phyloP scores from a whole-genome alignment of 1,140 invertebrate species.

The Conopomorpha cramerella region DNA sequence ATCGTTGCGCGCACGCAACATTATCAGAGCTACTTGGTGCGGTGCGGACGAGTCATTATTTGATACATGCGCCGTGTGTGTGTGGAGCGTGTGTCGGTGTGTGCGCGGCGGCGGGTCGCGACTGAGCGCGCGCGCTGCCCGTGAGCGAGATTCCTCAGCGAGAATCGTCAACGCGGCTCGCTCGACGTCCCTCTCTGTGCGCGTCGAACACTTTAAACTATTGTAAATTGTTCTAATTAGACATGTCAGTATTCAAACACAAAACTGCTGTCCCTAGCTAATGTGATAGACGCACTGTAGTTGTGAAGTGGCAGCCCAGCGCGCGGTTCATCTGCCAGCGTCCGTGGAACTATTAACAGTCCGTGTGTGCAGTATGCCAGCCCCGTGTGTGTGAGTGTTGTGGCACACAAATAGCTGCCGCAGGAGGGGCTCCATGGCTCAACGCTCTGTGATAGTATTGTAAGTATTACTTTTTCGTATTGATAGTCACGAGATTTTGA shows the following conservation, averaged over 20 bases:
- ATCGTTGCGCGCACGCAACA: no score
- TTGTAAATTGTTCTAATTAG: slow-evolving; percentile 57
- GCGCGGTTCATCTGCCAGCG: slow-evolving; percentile 4
- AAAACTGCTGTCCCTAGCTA: slow-evolving; percentile 39
- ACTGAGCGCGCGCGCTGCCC: slow-evolving; percentile 37
- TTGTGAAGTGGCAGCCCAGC: slow-evolving; percentile 21
- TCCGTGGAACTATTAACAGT: background rate
- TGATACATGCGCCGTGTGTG: no score
- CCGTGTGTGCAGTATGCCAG: slow-evolving; percentile 28
- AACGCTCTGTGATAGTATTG: slow-evolving; percentile 38
- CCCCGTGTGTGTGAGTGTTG: slow-evolving; percentile 41
- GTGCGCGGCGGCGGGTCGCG: slow-evolving; percentile 43
- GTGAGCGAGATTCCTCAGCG: slow-evolving; percentile 31
- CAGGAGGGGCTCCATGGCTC: slow-evolving; percentile 43
- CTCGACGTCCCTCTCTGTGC: slow-evolving; percentile 38
- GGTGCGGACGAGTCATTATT: no score
- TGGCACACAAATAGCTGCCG: slow-evolving; percentile 48
- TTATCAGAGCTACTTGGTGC: no score
- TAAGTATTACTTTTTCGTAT: slow-evolving; percentile 23
- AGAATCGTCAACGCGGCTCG: slow-evolving; percentile 47
- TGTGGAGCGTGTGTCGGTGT: slow-evolving; percentile 33
- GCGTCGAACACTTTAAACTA: no score
- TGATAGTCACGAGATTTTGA: slow-evolving; percentile 29
- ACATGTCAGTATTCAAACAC: slow-evolving; percentile 38
- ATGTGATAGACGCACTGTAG: slow-evolving; percentile 30